Conservation (phyloP, 2,888 invertebrate genomes). For the Ptychoptera albimana region DNA sequence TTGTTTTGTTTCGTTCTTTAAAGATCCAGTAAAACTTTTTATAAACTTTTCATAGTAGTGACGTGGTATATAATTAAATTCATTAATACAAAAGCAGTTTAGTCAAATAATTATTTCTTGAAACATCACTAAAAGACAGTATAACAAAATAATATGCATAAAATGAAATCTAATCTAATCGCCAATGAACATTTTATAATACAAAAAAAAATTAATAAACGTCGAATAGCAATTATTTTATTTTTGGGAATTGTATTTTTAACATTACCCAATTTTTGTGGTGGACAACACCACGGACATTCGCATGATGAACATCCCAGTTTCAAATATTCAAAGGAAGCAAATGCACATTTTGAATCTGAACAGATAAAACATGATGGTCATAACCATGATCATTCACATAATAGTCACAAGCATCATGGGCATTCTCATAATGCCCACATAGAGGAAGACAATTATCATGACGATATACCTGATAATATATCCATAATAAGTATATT, state of each 20-base stretch:
- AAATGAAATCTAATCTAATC: no score
- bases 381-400: conserved; percentile 16
- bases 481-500: conserved; percentile 9
- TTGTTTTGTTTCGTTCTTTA: no score
- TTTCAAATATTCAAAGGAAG: conserved; percentile 70
- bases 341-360: conserved; percentile 32
- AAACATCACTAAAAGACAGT: neutral
- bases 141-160: neutral
- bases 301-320: conserved; percentile 45
- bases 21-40: no score
- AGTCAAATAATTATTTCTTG: neutral
- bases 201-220: neutral
- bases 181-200: neutral
- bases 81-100: neutral
- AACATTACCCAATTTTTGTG: conserved; percentile 25
- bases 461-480: conserved; percentile 12
- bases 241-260: conserved; percentile 21
- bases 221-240: conserved; percentile 15
- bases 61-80: no score
- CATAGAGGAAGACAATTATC: conserved; percentile 6
- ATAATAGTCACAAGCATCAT: conserved; percentile 15
- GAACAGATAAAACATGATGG: conserved; percentile 12
- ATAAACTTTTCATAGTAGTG: no score
- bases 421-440: conserved; percentile 10
- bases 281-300: conserved; percentile 30